These are phyloP conservation scores for Gracilinanus agilis DNA, from an alignment of 2,113 vertebrate species.

Conservation along the genomic window DNA sequence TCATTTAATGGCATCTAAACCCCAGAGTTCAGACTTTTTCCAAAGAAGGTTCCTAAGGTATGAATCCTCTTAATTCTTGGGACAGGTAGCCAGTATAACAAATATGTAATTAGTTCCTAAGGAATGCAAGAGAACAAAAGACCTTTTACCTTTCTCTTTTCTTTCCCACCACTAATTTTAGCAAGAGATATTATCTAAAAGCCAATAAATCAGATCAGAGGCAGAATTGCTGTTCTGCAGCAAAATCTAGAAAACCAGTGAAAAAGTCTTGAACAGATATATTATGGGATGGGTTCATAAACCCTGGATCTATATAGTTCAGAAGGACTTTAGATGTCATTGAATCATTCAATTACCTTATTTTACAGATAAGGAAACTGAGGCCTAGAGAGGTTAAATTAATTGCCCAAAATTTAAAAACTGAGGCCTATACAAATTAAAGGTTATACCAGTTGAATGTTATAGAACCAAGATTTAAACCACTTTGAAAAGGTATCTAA, in stretches of 20 bases:
- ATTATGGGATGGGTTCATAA: slow-evolving; percentile 15
- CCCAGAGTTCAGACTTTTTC: slow-evolving; percentile 55
- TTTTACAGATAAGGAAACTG: not conserved
- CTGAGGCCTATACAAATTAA: not conserved
- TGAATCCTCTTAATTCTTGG: slow-evolving; percentile 49
- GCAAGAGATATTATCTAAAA: slow-evolving; percentile 45
- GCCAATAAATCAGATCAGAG: slow-evolving; percentile 52
- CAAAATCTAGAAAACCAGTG: slow-evolving; percentile 61
- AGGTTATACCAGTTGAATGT: not conserved
- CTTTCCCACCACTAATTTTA: slow-evolving; percentile 47
- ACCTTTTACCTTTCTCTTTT: slow-evolving; percentile 60
- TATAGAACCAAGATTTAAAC: not conserved
- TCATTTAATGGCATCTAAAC: slow-evolving; percentile 53
- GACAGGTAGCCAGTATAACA: slow-evolving; percentile 36
- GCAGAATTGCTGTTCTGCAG: slow-evolving; percentile 19
- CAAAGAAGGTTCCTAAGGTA: slow-evolving; percentile 42
- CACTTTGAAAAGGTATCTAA: not conserved
- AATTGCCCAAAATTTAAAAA: not conserved
- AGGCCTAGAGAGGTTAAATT: not conserved
- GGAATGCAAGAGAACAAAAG: slow-evolving; percentile 62
- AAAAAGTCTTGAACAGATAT: slow-evolving; percentile 52
- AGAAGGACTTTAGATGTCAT: not conserved
- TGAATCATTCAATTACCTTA: not conserved
- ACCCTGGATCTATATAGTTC: not conserved
- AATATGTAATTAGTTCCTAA: slow-evolving; percentile 63